phyloP scores from a whole-genome alignment of 2,797 vertebrate genomes.

The Alosa sapidissima region DNA sequence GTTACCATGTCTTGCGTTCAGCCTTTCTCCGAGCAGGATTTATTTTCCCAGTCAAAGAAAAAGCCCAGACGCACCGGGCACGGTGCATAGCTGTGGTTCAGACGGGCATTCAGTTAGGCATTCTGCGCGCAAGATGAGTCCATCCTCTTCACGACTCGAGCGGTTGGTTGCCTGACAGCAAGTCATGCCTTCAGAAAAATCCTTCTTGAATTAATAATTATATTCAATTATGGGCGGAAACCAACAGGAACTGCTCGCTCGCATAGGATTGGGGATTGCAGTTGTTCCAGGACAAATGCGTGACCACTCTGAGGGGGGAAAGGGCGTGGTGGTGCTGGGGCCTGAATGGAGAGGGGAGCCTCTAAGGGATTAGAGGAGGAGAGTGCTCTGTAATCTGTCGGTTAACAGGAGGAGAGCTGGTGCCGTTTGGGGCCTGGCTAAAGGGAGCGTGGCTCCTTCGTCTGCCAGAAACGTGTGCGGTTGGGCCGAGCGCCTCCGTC shows the following conservation, averaged over 20 bases:
- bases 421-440: constrained; percentile 16
- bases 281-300: constrained; percentile 64
- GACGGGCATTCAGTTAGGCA: constrained; percentile 23
- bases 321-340: neutral
- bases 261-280: neutral
- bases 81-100: constrained; percentile 59
- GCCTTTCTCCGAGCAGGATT: neutral
- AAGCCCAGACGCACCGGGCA: constrained; percentile 28
- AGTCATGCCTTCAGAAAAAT: neutral
- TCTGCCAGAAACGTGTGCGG: constrained; percentile 72
- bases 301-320: constrained; percentile 33
- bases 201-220: neutral
- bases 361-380: neutral
- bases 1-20: constrained; percentile 19
- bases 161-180: constrained; percentile 54
- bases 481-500: constrained; percentile 67
- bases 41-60: constrained; percentile 24
- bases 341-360: neutral
- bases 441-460: constrained; percentile 26
- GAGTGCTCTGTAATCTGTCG: constrained; percentile 12
- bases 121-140: constrained; percentile 1
- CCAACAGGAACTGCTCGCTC: constrained; percentile 35
- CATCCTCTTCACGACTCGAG: constrained; percentile 53
- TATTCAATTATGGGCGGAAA: constrained; percentile 16
- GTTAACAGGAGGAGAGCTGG: constrained; percentile 1